These are phyloP conservation scores for Athene cunicularia DNA, from an alignment of 2,113 vertebrate genomes.

Conservation along the genomic window DNA sequence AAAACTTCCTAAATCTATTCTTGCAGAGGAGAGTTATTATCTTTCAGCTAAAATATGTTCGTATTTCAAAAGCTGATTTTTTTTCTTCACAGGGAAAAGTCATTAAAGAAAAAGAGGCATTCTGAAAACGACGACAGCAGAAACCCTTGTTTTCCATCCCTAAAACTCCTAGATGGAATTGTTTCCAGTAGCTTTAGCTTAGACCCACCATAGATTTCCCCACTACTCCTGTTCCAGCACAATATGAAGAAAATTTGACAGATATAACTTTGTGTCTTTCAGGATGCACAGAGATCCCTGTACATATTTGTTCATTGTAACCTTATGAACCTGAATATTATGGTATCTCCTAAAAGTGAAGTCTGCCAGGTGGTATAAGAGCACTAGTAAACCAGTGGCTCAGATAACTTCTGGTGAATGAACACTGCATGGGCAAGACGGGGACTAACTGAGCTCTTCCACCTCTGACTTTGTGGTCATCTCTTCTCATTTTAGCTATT, in stretches of 20 bases:
- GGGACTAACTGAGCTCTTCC: background rate
- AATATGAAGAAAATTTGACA: background rate
- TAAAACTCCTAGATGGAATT: background rate
- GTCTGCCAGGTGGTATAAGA: background rate
- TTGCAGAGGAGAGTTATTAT: background rate
- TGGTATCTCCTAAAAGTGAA: background rate
- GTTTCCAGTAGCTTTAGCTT: background rate
- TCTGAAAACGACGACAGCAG: background rate
- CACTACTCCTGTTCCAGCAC: background rate
- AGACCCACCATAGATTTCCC: background rate
- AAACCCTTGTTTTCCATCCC: background rate
- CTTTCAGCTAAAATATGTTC: background rate
- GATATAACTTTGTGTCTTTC: background rate
- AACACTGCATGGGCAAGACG: background rate
- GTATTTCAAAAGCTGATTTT: background rate
- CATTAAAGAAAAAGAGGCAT: background rate
- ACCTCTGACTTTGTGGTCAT: background rate
- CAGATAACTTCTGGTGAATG: background rate
- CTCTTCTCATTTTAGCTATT: background rate
- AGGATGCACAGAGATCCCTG: background rate
- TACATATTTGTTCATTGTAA: background rate
- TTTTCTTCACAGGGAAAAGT: background rate
- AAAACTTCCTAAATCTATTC: background rate
- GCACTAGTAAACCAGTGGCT: background rate
- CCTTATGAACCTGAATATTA: background rate